Percentiles rank a stretch among this genome's conserved stretches.
Conservation (phyloP, 2,888 invertebrate species). For the Lepidonotus clava region DNA sequence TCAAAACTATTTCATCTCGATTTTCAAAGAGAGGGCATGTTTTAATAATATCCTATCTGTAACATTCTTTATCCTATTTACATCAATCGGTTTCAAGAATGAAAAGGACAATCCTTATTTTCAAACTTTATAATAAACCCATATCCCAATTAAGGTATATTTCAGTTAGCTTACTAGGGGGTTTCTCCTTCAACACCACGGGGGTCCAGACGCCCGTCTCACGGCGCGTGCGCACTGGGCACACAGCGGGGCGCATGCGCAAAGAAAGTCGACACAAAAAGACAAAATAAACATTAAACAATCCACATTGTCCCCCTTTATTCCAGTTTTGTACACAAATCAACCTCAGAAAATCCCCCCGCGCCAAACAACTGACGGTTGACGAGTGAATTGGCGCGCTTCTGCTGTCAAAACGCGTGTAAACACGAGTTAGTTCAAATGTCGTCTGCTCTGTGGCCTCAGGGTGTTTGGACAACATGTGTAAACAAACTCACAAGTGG, state of each 20-base stretch:
- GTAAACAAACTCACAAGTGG: neutral
- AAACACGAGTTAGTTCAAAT: neutral
- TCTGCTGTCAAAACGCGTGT: neutral
- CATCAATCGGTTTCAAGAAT: no score
- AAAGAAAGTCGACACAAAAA: neutral
- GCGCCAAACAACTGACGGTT: neutral
- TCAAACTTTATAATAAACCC: no score
- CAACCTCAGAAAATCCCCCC: no score
- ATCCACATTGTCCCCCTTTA: neutral
- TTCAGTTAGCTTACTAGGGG: neutral
- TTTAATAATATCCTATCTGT: no score
- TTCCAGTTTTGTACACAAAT: no score
- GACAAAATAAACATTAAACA: neutral
- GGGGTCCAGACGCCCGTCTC: neutral
- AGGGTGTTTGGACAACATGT: conserved; percentile 8
- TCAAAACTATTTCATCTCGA: no score
- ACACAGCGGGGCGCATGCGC: neutral
- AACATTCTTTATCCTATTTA: no score
- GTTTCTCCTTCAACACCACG: neutral
- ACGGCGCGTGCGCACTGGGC: neutral
- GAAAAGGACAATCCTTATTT: no score
- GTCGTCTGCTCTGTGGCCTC: conserved; percentile 15
- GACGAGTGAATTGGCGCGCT: neutral
- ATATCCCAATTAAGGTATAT: neutral
- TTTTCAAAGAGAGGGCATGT: no score